These are phyloP conservation scores for Poicephalus gulielmi DNA, from an alignment of 2,113 vertebrate species.

Conservation along the genomic window DNA sequence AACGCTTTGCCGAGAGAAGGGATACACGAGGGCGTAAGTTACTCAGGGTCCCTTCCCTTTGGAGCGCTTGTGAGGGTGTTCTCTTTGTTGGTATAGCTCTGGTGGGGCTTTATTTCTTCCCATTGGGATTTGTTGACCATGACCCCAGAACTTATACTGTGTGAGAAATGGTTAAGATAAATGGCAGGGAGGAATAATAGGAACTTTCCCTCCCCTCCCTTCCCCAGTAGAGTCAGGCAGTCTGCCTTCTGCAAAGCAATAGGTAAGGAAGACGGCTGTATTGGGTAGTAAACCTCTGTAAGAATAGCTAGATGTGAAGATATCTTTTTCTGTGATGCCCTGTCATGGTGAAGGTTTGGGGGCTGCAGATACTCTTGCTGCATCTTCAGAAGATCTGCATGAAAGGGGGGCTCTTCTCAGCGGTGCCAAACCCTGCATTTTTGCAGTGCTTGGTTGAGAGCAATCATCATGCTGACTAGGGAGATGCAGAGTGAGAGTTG, in stretches of 20 bases:
- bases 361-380: neutral
- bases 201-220: neutral
- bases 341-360: fast-evolving
- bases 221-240: neutral
- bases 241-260: neutral
- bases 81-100: neutral
- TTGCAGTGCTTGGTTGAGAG: neutral
- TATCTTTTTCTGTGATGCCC: neutral
- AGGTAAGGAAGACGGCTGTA: fast-evolving
- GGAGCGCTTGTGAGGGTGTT: fast-evolving
- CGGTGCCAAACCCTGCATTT: neutral
- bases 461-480: fast-evolving
- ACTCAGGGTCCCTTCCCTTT: neutral
- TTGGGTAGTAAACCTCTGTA: neutral
- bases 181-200: neutral
- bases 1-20: neutral
- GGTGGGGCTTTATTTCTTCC: neutral
- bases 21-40: neutral
- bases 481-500: neutral
- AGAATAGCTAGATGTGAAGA: fast-evolving
- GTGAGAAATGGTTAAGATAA: neutral
- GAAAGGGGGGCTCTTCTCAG: neutral
- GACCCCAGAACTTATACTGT: neutral
- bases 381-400: neutral
- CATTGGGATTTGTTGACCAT: fast-evolving